Evolutionary conservation across 2,113 vertebrate species (phyloP).

Genomic region (Tachysurus vachellii): DNA sequence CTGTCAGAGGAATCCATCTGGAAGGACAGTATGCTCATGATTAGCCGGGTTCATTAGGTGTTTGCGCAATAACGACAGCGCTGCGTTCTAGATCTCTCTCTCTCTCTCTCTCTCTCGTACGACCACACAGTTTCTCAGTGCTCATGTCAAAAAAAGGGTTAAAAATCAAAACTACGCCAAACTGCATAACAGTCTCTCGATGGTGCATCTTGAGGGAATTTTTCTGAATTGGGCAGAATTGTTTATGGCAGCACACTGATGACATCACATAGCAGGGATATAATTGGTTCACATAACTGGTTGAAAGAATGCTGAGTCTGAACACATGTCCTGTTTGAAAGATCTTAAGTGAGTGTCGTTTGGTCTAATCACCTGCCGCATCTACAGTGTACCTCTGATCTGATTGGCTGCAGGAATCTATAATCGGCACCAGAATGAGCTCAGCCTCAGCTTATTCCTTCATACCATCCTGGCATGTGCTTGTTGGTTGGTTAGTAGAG

Average conservation of each 20-base stretch:
- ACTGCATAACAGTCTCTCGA: neutral
- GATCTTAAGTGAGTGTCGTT: neutral
- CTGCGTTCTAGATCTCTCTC: constrained; percentile 1
- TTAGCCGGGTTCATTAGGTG: constrained; percentile 4
- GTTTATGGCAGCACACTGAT: neutral
- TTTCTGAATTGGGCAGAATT: neutral
- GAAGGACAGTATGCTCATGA: constrained; percentile 16
- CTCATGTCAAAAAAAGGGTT: neutral
- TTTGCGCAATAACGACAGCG: neutral
- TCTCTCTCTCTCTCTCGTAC: neutral
- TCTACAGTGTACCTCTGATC: neutral
- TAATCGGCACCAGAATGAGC: neutral
- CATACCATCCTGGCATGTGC: neutral
- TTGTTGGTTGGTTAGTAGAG: neutral
- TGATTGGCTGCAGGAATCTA: neutral
- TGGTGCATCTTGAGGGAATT: neutral
- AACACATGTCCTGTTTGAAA: neutral
- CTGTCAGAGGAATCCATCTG: constrained; percentile 24
- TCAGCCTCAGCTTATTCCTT: neutral
- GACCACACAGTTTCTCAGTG: neutral
- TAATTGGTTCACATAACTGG: neutral
- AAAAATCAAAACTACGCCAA: neutral
- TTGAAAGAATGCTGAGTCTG: neutral
- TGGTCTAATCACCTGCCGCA: neutral
- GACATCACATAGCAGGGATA: neutral